Base-by-base conservation (phyloP, 2,888 invertebrate genomes). In the Erebia ligea region DNA sequence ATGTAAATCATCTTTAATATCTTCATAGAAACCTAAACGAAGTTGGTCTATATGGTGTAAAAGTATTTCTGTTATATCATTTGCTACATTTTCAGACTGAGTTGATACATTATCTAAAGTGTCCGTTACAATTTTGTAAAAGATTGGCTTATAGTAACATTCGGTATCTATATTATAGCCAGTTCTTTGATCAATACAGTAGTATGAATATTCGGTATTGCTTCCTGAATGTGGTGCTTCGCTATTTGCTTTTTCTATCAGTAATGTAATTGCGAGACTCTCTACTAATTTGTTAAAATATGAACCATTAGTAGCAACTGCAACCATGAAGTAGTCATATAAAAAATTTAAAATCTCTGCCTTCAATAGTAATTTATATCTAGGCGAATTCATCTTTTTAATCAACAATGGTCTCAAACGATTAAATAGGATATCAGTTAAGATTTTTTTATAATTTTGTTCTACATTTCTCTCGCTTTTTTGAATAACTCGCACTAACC, bases 261-360 rank as follows among this genome's bases (percentile, higher is more conserved):
- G 59, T 42, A 73, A 59, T 8, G 25, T 64, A 3, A 52, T 64
- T 11, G 67, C 67, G 50, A 73, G 63, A 42, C 21, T 59, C 2
- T 71, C 69, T 42, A 66, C 50, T 45, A 64, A 56, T 69, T 67
- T 67, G 11, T 69, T 67, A 25, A 61, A 48, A 48, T 65, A 52
- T 40, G 19, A 15, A 15, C 52, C 50, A 19, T 59, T 57, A 15
- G 45, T 15, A 45, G 58, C 63, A 40, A 75, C 61, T 8, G 80
- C 76, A 15, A 83, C 57, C 45, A 73, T 75, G 5, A 67, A 52
- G 40, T 73, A 69, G 48, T 71, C 65, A 57, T 80, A 69, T 50
- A 86, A 67, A 3, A 82, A 75, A 1, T 81, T 77, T 8, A 81
- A 62, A 15, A 86, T 83, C 69, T 82, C 77, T 5, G 72, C 76